Evolutionary conservation across 2,888 invertebrate genomes (phyloP).

Genomic region (Aradus depressus): DNA sequence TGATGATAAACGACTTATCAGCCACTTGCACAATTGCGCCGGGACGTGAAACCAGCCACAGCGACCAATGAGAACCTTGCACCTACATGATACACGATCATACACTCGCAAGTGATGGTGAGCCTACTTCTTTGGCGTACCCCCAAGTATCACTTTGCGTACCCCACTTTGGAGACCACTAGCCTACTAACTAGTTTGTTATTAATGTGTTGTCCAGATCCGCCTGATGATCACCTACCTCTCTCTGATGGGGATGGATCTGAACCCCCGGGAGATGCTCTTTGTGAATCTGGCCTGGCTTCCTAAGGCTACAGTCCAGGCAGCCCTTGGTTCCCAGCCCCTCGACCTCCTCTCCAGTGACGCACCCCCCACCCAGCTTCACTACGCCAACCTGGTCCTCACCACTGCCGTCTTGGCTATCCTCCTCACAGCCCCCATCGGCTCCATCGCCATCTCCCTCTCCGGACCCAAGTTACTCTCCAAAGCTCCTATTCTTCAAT

Average conservation of each 20-base stretch:
- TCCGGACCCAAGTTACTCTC: slow-evolving; percentile 33
- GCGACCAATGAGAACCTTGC: too few relatives aligned
- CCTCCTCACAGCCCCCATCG: slow-evolving; percentile 37
- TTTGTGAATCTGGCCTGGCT: slow-evolving; percentile 63
- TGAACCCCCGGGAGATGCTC: slow-evolving; percentile 51
- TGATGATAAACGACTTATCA: too few relatives aligned
- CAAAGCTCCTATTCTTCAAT: too few relatives aligned
- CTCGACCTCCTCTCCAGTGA: slow-evolving; percentile 48
- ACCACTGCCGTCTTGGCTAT: slow-evolving; percentile 35
- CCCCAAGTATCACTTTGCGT: too few relatives aligned
- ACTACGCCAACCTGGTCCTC: slow-evolving; percentile 33
- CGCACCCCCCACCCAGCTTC: slow-evolving; percentile 35
- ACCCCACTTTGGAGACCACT: too few relatives aligned
- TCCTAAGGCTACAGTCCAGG: slow-evolving; percentile 72
- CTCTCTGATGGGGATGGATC: slow-evolving; percentile 41
- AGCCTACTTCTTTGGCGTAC: too few relatives aligned
- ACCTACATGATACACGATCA: too few relatives aligned
- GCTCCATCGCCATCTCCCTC: slow-evolving; percentile 32
- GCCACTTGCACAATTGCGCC: too few relatives aligned
- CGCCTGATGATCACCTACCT: slow-evolving; percentile 41
- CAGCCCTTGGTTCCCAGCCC: slow-evolving; percentile 68
- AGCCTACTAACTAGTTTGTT: too few relatives aligned
- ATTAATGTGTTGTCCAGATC: slow-evolving; percentile 37
- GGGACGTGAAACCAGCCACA: too few relatives aligned
- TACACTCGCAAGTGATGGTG: too few relatives aligned